A percentile compares a stretch with the other conserved stretches of the same genome.
phyloP scores from a whole-genome alignment of 1,140 invertebrate species.

The Halesus radiatus region DNA sequence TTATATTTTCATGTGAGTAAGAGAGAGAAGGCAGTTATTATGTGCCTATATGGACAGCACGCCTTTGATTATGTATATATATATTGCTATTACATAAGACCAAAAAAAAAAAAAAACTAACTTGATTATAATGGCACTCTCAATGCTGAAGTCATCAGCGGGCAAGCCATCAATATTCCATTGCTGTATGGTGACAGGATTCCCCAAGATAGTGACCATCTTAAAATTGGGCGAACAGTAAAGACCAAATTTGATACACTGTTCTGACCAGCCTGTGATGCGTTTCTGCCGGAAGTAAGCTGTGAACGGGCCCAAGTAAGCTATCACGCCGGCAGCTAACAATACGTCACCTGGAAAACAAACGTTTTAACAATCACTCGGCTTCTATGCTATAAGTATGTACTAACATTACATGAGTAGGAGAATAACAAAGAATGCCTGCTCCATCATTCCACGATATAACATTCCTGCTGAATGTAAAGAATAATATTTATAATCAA shows the following conservation, averaged over 20 bases:
- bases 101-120: constrained; percentile 56
- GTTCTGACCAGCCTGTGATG: constrained; percentile 81
- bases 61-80: too few species aligned
- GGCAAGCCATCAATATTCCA: constrained; percentile 95
- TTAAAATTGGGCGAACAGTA: constrained; percentile 83
- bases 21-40: too few species aligned
- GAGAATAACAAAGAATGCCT: too few species aligned
- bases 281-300: constrained; percentile 75
- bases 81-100: background rate
- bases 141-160: constrained; percentile 89
- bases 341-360: constrained; percentile 82
- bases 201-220: constrained; percentile 82
- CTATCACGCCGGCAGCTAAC: constrained; percentile 89
- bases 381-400: too few species aligned
- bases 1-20: too few species aligned
- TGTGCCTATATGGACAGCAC: too few species aligned
- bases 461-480: too few species aligned
- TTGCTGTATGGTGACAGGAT: constrained; percentile 87
- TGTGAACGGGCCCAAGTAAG: constrained; percentile 93
- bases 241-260: constrained; percentile 77
- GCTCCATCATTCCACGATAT: too few species aligned
- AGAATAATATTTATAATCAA: too few species aligned
- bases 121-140: constrained; percentile 93
- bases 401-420: too few species aligned
- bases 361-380: too few species aligned